Base-by-base conservation (phyloP, 2,888 invertebrate genomes). In the Crepidodera aurea region DNA sequence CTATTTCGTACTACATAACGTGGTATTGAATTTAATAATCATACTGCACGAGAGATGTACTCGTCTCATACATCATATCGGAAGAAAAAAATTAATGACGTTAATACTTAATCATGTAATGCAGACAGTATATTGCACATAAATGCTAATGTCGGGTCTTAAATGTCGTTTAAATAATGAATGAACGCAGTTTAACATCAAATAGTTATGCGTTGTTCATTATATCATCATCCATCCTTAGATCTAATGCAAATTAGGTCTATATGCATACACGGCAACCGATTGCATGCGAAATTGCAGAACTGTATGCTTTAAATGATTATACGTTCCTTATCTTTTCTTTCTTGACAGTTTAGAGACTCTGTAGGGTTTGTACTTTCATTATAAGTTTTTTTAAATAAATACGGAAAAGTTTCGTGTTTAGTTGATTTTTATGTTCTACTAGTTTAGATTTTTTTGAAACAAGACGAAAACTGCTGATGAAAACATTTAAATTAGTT, bases 121-220 rank as follows among this genome's bases (percentile, higher is more conserved):
- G 39, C 53, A 53, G 53, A 53, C 53, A 53, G 22, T 22, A 10
- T 39, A 39, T 39, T 53, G 53, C 53, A 19, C 53, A 37, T 53
- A 53, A 53, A 53, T 53, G 53, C 39, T 53, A 53, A 53, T 53
- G 53, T 53, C 39, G 39, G 12, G 53, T 53, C 39, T 53, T 53
- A 39, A 25, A 53, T 53, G 39, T 39, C 37, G 39, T 39, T 53
- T 37, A 53, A 53, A 53, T 53, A 53, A 53, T 53, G 39, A 53
- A 53, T 39, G 22, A 53, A 25, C 39, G 25, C 15, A 53, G 37
- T 39, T 53, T 53, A 53, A n/a, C 53, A 53, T 53, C 39, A 13
- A 53, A 37, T 39, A 39, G 53, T 18, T 53, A 39, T 53, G 39
- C 39, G 53, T 25, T 39, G 39, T 53, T 53, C 53, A 39, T 53